phyloP scores from a whole-genome alignment of 2,888 invertebrate species.

The Aporophyla lueneburgensis region DNA sequence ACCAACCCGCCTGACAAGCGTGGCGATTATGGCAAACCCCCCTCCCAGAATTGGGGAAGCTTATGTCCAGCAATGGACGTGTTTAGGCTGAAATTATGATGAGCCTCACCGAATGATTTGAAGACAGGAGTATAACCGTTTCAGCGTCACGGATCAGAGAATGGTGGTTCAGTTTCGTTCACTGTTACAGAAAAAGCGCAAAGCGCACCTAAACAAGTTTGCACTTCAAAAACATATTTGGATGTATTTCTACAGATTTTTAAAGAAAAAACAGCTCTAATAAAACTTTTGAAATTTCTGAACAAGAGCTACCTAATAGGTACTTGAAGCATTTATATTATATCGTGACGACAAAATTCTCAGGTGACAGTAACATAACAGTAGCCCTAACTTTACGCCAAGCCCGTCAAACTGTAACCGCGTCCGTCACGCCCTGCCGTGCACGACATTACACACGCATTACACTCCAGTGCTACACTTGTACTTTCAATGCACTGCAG shows the following conservation, averaged over 20 bases:
- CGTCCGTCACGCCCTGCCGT: conserved; percentile 68
- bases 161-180: too few relatives aligned
- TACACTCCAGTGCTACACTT: conserved; percentile 64
- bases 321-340: background rate
- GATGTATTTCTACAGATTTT: background rate
- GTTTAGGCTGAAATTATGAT: too few relatives aligned
- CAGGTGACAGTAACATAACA: conserved; percentile 39
- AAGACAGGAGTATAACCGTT: background rate
- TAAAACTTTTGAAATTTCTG: background rate
- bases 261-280: background rate
- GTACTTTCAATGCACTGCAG: conserved; percentile 73
- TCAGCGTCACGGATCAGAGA: too few relatives aligned
- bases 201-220: too few relatives aligned
- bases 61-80: too few relatives aligned
- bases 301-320: background rate
- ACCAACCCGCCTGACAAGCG: too few relatives aligned
- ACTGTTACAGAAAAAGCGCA: too few relatives aligned
- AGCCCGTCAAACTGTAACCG: conserved; percentile 53
- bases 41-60: too few relatives aligned
- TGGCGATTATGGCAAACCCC: too few relatives aligned
- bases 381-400: conserved; percentile 53
- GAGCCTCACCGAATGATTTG: too few relatives aligned
- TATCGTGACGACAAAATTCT: background rate
- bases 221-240: background rate
- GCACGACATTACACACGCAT: conserved; percentile 63